Conservation (phyloP, 2,113 vertebrate species). For the Phocoena phocoena region DNA sequence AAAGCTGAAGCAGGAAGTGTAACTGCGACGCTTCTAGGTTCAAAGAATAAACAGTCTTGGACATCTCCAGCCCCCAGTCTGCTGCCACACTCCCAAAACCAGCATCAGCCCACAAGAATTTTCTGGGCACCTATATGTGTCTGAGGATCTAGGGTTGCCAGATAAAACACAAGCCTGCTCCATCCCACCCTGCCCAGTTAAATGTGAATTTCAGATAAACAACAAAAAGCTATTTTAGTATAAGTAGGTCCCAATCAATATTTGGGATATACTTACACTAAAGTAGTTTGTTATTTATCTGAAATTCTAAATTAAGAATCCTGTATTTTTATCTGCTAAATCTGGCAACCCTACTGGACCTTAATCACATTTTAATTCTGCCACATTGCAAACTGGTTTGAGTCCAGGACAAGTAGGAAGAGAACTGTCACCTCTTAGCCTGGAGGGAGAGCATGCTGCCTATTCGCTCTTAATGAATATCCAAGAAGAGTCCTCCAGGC, state of each 20-base stretch:
- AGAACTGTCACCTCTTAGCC: not conserved
- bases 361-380: not conserved
- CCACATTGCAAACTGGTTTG: not conserved
- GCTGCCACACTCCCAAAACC: fast-evolving
- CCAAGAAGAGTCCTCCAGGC: not conserved
- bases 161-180: not conserved
- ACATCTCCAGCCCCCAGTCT: not conserved
- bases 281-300: not conserved
- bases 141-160: not conserved
- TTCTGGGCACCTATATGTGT: not conserved
- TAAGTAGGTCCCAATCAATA: not conserved
- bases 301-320: not conserved
- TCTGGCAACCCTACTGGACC: not conserved
- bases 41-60: not conserved
- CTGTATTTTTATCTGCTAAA: not conserved
- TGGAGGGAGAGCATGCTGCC: not conserved
- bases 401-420: not conserved
- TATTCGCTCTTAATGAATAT: not conserved
- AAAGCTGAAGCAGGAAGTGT: not conserved
- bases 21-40: not conserved
- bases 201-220: not conserved
- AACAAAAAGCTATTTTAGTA: not conserved
- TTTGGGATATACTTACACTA: not conserved
- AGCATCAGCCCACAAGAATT: not conserved
- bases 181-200: not conserved